Base-by-base conservation (phyloP, 1,140 invertebrate genomes). In the Doryteuthis pealeii region DNA sequence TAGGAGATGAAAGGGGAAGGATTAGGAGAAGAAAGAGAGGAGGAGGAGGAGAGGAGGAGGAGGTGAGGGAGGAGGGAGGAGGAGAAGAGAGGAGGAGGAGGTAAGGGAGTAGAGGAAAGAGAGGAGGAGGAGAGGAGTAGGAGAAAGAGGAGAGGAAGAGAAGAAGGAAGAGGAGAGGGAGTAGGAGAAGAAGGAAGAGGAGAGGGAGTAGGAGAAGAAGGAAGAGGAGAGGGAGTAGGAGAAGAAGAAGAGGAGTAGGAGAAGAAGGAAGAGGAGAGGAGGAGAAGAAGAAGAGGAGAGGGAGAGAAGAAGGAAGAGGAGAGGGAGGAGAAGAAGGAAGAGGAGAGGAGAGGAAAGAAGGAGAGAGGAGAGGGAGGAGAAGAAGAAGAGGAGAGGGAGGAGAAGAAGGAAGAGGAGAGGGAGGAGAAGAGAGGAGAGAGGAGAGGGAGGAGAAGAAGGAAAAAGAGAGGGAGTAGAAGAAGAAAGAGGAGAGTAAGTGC, bases 81-180 rank as follows among this genome's bases (percentile, higher is more conserved):
- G 26, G 26, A 75, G 76, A 14, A 32, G 69, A 28, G 73, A 68
- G 43, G 31, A 68, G 12, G 45, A 73, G 26, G 77, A 74, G 14
- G 6, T 67, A 6, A 31, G 58, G n/a, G 75, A 74, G 71, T 71
- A 72, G 18, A 43, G n/a, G 1, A 8, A 35, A 0, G 43, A 74
- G 32, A 76, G 71, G 49, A 30, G 26, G 26, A 78, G 69, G 26
- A 76, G 74, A 66, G 74, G 62, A 0, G 32, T 30, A 28, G 77
- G 74, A 1, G 72, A 76, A 66, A 66, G 58, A 62, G 33, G 4
- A 22, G 65, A 76, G 26, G 72, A 68, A 18, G 40, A 67, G 6
- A 26, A 69, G 8, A 66, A 49, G 58, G 74, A 76, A 31, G 28
- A 66, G 10, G 14, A 33, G 26, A 22, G 22, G 26, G 12, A 26